These are phyloP conservation scores for Chrysomallon squamiferum DNA, from an alignment of 1,140 invertebrate species.

Conservation along the genomic window DNA sequence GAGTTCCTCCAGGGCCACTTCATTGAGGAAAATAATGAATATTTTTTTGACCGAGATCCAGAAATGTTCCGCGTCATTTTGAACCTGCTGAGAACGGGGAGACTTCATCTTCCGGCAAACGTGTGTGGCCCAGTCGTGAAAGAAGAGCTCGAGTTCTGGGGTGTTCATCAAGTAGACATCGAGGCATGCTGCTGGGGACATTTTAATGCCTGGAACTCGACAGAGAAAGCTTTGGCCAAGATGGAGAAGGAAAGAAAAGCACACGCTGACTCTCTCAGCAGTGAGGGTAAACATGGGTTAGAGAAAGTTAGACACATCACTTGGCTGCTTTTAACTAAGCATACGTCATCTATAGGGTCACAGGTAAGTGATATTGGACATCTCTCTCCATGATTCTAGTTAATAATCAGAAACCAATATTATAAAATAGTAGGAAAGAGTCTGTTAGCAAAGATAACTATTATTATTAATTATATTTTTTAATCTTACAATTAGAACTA, in stretches of 20 bases:
- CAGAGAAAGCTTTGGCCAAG: conserved; percentile 24
- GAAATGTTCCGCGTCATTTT: conserved; percentile 37
- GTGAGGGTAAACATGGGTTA: not conserved
- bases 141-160: conserved; percentile 39
- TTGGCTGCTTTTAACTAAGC: conserved; percentile 28
- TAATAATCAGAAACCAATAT: no score
- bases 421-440: no score
- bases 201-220: conserved; percentile 36
- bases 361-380: conserved; percentile 25
- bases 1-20: conserved; percentile 31
- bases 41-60: conserved; percentile 42
- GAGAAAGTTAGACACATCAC: not conserved
- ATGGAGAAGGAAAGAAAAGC: conserved; percentile 35
- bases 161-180: conserved; percentile 24
- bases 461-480: no score
- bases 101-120: conserved; percentile 41
- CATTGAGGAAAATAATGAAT: conserved; percentile 72
- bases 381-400: no score
- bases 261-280: not conserved
- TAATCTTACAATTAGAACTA: no score
- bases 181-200: conserved; percentile 37
- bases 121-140: conserved; percentile 46
- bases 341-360: conserved; percentile 16
- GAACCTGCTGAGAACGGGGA: conserved; percentile 38
- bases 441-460: no score